Evolutionary conservation across 2,888 invertebrate genomes (phyloP).

Genomic region (Drosophila niveifrons): DNA sequence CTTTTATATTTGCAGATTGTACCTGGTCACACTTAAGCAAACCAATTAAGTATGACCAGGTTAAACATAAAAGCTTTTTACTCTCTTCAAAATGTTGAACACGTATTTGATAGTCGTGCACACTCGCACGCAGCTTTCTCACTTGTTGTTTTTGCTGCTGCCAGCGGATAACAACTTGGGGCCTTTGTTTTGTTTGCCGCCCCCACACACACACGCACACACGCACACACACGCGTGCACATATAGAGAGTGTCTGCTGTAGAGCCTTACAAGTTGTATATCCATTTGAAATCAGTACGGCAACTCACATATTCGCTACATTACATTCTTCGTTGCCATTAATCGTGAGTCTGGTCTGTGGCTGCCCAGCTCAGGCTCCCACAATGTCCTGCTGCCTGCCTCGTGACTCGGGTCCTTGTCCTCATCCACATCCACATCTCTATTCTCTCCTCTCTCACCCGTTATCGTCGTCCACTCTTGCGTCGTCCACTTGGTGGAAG

Average conservation of each 20-base stretch:
- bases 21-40: no score
- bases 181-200: slow-evolving; percentile 64
- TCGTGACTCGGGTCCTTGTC: slow-evolving; percentile 4
- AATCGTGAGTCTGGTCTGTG: slow-evolving; percentile 72
- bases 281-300: slow-evolving; percentile 77
- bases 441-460: neutral
- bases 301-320: slow-evolving; percentile 79
- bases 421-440: neutral
- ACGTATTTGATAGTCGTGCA: neutral
- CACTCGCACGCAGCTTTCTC: slow-evolving; percentile 6
- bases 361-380: slow-evolving; percentile 42
- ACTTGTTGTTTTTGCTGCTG: slow-evolving; percentile 60
- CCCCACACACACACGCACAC: slow-evolving; percentile 37
- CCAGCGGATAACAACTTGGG: slow-evolving; percentile 63
- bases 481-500: slow-evolving; percentile 6
- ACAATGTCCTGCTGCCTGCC: neutral
- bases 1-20: no score
- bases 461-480: neutral
- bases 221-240: neutral
- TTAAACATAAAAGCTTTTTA: no score
- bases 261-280: slow-evolving; percentile 24
- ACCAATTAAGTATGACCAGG: no score
- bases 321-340: slow-evolving; percentile 77
- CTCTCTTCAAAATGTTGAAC: neutral
- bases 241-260: neutral